Conservation (phyloP, 2,797 vertebrate genomes). For the Tinamus major region DNA sequence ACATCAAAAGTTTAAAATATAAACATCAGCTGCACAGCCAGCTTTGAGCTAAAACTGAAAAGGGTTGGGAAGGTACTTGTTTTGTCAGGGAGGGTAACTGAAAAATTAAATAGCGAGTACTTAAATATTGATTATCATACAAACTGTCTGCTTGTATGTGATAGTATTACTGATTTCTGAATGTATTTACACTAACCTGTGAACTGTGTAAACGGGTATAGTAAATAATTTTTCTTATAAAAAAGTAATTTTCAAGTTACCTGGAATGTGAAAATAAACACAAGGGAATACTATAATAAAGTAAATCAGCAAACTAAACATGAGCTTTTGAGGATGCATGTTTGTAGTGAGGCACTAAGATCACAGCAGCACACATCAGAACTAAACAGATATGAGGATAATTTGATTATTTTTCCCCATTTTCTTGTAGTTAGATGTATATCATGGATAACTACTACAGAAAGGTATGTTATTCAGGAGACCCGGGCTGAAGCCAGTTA, state of each 20-base stretch:
- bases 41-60: conserved; percentile 42
- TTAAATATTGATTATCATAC: neutral
- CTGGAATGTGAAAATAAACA: conserved; percentile 25
- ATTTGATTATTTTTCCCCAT: conserved; percentile 35
- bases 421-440: conserved; percentile 11
- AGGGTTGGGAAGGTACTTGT: conserved; percentile 28
- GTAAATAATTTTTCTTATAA: neutral
- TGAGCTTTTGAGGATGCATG: neutral
- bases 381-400: neutral
- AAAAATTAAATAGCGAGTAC: conserved; percentile 3
- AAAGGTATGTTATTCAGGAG: conserved; percentile 14
- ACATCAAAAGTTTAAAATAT: conserved; percentile 56
- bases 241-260: neutral
- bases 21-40: conserved; percentile 53
- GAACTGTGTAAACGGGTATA: neutral
- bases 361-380: neutral
- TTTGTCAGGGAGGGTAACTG: neutral
- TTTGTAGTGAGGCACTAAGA: conserved; percentile 7
- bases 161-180: neutral
- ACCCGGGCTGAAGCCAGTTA: conserved; percentile 37
- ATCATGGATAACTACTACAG: conserved; percentile 17
- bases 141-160: neutral
- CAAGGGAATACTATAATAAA: conserved; percentile 37
- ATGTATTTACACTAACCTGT: neutral
- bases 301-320: conserved; percentile 8